phyloP scores from a whole-genome alignment of 2,797 vertebrate species.

The Amniataba percoides region DNA sequence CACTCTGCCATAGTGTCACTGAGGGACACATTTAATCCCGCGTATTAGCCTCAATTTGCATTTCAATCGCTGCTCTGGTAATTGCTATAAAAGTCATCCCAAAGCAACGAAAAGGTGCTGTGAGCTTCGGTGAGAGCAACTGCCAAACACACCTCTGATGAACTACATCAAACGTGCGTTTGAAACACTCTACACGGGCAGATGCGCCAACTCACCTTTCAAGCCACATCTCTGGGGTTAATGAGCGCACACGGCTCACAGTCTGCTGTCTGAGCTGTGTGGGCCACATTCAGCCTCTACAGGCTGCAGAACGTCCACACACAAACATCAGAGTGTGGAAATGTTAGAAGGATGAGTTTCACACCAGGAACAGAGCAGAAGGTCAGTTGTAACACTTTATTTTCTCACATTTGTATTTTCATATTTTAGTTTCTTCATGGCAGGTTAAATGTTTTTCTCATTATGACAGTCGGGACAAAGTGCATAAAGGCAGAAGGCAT shows the following conservation, averaged over 20 bases:
- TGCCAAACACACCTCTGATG: neutral
- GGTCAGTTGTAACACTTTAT: neutral
- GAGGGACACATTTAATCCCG: slow-evolving; percentile 57
- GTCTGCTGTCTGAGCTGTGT: neutral
- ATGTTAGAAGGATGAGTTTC: neutral
- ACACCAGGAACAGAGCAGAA: neutral
- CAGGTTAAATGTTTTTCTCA: neutral
- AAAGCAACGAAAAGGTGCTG: slow-evolving; percentile 14
- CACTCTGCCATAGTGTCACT: slow-evolving; percentile 35
- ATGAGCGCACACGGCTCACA: neutral
- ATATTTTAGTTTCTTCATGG: neutral
- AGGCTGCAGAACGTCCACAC: neutral
- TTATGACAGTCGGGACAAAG: neutral
- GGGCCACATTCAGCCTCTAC: neutral
- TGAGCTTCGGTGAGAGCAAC: neutral
- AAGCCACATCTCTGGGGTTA: neutral
- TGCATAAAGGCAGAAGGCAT: neutral
- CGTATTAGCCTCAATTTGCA: slow-evolving; percentile 42
- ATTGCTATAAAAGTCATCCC: slow-evolving; percentile 33
- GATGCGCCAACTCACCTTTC: neutral
- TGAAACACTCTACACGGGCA: slow-evolving; percentile 5
- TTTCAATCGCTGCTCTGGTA: slow-evolving; percentile 41
- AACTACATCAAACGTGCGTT: slow-evolving; percentile 7
- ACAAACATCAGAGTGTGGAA: neutral
- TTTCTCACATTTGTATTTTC: neutral